These are phyloP conservation scores for Drosophila yakuba DNA, from an alignment of 1,140 invertebrate species.

Conservation along the genomic window DNA sequence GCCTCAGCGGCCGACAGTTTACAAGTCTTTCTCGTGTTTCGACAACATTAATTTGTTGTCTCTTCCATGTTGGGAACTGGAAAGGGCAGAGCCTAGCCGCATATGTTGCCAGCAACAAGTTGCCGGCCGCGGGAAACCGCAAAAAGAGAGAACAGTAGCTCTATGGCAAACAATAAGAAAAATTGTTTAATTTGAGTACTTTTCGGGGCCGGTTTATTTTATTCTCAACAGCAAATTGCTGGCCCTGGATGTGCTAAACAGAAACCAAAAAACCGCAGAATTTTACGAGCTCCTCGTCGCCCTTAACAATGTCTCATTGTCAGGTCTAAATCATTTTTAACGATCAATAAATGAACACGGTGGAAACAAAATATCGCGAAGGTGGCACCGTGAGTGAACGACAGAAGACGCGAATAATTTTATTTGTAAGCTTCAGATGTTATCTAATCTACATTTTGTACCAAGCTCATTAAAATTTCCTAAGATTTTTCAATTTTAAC, in stretches of 20 bases:
- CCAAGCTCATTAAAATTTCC: too few relatives aligned
- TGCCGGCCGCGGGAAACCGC: slow-evolving; percentile 48
- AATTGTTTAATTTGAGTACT: slow-evolving; percentile 72
- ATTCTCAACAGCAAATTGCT: background rate
- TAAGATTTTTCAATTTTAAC: too few relatives aligned
- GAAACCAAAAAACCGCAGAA: slow-evolving; percentile 61
- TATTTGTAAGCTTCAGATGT: too few relatives aligned
- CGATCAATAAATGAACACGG: slow-evolving; percentile 72
- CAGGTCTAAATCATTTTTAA: slow-evolving; percentile 80
- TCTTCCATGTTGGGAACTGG: slow-evolving; percentile 34
- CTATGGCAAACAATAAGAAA: slow-evolving; percentile 59
- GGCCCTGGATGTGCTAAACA: slow-evolving; percentile 3
- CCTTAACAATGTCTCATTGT: slow-evolving; percentile 79
- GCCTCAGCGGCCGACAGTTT: slow-evolving; percentile 53
- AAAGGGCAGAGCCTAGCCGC: background rate
- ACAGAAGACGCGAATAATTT: background rate
- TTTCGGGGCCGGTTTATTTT: slow-evolving; percentile 17
- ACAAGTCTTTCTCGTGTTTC: slow-evolving; percentile 69
- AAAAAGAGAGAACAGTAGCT: slow-evolving; percentile 63
- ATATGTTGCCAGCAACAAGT: slow-evolving; percentile 47
- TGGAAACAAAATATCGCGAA: slow-evolving; percentile 7
- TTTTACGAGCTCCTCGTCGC: slow-evolving; percentile 60
- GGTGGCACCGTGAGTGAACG: slow-evolving; percentile 16
- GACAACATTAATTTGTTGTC: slow-evolving; percentile 66
- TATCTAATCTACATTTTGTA: too few relatives aligned